These are phyloP conservation scores for Dissostichus mawsoni DNA, from an alignment of 2,113 vertebrate genomes.

Conservation along the genomic window DNA sequence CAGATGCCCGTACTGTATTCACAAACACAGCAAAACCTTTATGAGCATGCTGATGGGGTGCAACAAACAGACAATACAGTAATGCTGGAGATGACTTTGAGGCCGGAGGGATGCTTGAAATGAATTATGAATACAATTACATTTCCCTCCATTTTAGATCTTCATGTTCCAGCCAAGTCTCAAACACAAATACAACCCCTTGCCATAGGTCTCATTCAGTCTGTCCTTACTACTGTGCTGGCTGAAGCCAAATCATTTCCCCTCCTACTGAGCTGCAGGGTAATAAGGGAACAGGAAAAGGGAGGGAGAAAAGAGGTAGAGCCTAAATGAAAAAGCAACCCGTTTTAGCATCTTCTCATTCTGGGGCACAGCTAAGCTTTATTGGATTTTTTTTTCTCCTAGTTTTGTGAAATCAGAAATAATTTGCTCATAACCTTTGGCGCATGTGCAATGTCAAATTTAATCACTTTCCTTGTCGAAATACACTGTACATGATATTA, in stretches of 20 bases:
- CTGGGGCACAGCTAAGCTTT: conserved; percentile 78
- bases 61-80: conserved; percentile 53
- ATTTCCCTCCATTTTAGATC: conserved; percentile 62
- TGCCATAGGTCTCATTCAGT: conserved; percentile 58
- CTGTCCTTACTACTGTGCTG: conserved; percentile 56
- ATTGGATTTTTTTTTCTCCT: conserved; percentile 77
- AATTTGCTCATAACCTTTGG: conserved; percentile 78
- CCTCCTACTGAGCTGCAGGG: conserved; percentile 64
- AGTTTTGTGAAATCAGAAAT: conserved; percentile 67
- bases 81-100: conserved; percentile 42
- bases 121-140: conserved; percentile 63
- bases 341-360: conserved; percentile 79
- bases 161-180: conserved; percentile 42
- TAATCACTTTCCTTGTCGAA: conserved; percentile 72
- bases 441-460: conserved; percentile 76
- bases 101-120: conserved; percentile 45
- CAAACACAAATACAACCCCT: conserved; percentile 37
- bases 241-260: conserved; percentile 72
- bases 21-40: conserved; percentile 29
- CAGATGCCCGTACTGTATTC: neutral
- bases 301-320: conserved; percentile 63
- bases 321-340: conserved; percentile 80
- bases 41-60: conserved; percentile 34
- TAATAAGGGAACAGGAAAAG: conserved; percentile 71
- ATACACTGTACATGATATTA: conserved; percentile 62